These are phyloP conservation scores for Porites australiensis DNA, from an alignment of 64 coral and sea anemone genomes.

Conservation along the genomic window DNA sequence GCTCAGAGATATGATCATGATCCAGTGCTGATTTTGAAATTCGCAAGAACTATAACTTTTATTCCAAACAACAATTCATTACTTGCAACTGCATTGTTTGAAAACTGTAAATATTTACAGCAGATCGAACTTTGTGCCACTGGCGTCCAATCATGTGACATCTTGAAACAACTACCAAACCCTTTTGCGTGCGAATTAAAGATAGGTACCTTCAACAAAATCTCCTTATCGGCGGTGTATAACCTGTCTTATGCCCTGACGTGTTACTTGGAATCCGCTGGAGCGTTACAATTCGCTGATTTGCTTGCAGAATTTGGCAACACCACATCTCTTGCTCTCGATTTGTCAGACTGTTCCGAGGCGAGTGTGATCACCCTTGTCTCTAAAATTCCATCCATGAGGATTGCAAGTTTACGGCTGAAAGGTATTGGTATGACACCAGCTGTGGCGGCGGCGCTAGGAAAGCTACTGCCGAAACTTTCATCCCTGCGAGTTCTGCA, in stretches of 20 bases:
- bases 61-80: background rate
- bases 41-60: too few species aligned
- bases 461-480: background rate
- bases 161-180: background rate
- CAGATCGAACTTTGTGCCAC: background rate
- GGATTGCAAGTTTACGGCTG: background rate
- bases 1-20: too few species aligned
- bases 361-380: background rate
- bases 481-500: background rate
- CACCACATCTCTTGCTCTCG: background rate
- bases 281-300: background rate
- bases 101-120: background rate
- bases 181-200: background rate
- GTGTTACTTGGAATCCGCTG: background rate
- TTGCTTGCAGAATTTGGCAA: constrained; percentile 7
- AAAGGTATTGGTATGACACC: background rate
- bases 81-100: background rate
- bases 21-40: too few species aligned
- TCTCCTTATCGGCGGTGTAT: background rate
- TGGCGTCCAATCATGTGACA: background rate
- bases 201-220: background rate
- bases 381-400: background rate
- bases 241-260: background rate
- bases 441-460: background rate
- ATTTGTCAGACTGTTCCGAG: background rate